These are phyloP conservation scores for Mycalesis mineus DNA, from an alignment of 2,888 invertebrate species.

Conservation along the genomic window DNA sequence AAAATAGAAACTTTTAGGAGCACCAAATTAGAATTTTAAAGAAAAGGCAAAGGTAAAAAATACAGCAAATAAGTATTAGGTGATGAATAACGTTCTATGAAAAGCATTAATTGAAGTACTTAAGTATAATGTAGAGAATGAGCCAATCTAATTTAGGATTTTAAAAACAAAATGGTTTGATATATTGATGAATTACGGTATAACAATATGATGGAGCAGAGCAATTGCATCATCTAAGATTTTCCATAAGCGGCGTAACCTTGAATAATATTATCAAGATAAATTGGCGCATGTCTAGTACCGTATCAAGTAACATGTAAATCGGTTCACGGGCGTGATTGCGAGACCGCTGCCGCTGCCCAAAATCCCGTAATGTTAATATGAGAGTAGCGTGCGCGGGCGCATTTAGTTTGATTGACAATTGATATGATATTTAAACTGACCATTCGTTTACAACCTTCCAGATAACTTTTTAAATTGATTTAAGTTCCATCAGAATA, in stretches of 20 bases:
- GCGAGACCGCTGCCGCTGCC: constrained; percentile 13
- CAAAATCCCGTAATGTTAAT: constrained; percentile 49
- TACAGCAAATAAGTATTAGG: no score
- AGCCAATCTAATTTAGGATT: no score
- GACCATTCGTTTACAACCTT: constrained; percentile 29
- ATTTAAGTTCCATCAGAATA: no score
- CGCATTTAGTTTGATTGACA: constrained; percentile 32
- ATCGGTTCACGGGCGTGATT: neutral
- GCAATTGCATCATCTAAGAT: neutral
- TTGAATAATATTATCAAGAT: neutral
- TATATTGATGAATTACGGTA: neutral
- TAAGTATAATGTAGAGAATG: no score
- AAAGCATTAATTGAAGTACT: no score
- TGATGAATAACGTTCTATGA: no score
- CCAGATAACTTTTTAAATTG: no score
- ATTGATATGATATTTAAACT: constrained; percentile 27
- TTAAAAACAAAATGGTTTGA: no score
- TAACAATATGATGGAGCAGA: neutral
- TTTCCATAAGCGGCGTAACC: neutral
- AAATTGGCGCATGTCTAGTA: neutral
- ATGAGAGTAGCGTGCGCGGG: constrained; percentile 42
- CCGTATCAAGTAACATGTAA: constrained; percentile 4
- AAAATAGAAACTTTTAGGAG: no score
- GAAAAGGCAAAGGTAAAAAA: no score
- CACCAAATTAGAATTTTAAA: no score